Percentiles rank a stretch among this genome's conserved stretches.
phyloP scores from a whole-genome alignment of 1,140 invertebrate species.

The Aphelinus certus region DNA sequence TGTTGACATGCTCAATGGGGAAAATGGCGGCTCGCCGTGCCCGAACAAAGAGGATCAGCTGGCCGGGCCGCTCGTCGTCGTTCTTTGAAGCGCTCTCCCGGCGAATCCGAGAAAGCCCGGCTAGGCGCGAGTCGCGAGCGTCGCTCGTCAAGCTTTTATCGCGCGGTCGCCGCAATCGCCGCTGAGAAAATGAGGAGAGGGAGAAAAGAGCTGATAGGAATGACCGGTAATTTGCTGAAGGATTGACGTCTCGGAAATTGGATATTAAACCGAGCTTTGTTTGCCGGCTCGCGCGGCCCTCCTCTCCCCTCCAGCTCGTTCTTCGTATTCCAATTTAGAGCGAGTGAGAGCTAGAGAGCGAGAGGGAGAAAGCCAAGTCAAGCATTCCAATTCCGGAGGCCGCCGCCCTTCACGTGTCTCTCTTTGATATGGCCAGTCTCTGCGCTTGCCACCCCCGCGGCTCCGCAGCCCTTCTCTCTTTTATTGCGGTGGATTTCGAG shows the following conservation, averaged over 20 bases:
- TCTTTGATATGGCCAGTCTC: constrained; percentile 26
- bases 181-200: not conserved
- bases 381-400: constrained; percentile 38
- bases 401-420: constrained; percentile 28
- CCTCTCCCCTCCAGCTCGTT: constrained; percentile 31
- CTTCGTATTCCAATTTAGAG: constrained; percentile 38
- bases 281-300: constrained; percentile 9
- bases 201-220: constrained; percentile 44
- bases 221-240: constrained; percentile 58
- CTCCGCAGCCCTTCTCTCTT: constrained; percentile 3
- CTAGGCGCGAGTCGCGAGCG: constrained; percentile 13
- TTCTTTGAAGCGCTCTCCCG: constrained; percentile 28
- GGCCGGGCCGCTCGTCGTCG: not conserved
- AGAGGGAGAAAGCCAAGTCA: constrained; percentile 18
- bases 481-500: constrained; percentile 36
- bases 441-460: not conserved
- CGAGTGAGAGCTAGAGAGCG: constrained; percentile 4
- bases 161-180: too few relatives aligned
- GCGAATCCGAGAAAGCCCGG: constrained; percentile 25
- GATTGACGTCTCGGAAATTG: constrained; percentile 61
- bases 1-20: not conserved
- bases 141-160: not conserved
- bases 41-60: constrained; percentile 36
- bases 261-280: constrained; percentile 56
- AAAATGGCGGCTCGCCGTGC: too few relatives aligned